Evolutionary conservation across 2,797 vertebrate genomes (phyloP).

Genomic region (Phaenicophaeus curvirostris): DNA sequence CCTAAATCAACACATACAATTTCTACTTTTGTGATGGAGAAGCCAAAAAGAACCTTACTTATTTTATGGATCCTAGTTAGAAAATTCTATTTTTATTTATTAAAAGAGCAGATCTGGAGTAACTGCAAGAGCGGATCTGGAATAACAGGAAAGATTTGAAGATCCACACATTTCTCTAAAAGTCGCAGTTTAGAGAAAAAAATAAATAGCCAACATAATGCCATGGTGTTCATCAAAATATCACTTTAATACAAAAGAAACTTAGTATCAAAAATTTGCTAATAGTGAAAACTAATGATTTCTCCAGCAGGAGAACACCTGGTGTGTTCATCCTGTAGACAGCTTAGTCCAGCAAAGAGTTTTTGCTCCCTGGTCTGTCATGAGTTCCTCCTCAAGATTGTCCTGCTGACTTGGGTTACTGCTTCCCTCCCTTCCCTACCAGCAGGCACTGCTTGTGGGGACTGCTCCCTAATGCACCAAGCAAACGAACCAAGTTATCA

Average conservation of each 20-base stretch:
- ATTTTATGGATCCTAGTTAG: not conserved
- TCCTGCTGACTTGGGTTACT: not conserved
- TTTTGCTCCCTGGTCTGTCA: not conserved
- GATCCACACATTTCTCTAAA: not conserved
- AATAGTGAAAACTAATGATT: not conserved
- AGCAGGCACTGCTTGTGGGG: not conserved
- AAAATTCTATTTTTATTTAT: not conserved
- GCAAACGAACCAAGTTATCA: not conserved
- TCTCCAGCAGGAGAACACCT: not conserved
- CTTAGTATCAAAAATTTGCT: not conserved
- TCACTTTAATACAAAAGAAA: not conserved
- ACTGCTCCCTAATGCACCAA: not conserved
- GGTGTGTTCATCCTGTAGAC: not conserved
- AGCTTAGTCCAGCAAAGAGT: not conserved
- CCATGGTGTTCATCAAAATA: not conserved
- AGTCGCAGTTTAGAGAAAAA: not conserved
- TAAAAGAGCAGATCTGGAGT: not conserved
- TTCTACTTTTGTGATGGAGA: not conserved
- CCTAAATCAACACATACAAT: constrained; percentile 16
- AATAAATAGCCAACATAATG: not conserved
- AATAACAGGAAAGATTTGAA: not conserved
- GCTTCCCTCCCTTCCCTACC: not conserved
- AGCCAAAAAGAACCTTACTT: constrained; percentile 1
- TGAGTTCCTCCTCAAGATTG: not conserved
- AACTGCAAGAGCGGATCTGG: not conserved